phyloP scores from a whole-genome alignment of 2,888 invertebrate genomes.

The Sinopyrophorus schimmeli region DNA sequence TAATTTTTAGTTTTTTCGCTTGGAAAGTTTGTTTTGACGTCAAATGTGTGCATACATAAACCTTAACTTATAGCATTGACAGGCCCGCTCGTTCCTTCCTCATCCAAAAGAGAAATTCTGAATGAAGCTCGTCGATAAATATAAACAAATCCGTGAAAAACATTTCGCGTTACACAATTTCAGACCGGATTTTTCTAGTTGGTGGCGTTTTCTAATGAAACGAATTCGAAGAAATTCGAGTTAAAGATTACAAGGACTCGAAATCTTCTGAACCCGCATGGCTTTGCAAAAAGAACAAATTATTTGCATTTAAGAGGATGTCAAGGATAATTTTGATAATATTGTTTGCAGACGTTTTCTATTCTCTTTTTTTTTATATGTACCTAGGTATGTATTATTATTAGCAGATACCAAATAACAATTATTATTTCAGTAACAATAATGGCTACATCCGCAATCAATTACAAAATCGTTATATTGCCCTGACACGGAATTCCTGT shows the following conservation, averaged over 20 bases:
- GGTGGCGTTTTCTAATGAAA: no score
- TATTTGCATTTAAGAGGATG: conserved; percentile 7
- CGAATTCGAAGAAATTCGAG: no score
- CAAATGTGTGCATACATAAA: background rate
- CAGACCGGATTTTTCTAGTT: conserved; percentile 10
- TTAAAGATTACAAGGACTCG: background rate
- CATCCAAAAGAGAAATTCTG: conserved; percentile 6
- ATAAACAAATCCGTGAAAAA: conserved; percentile 2
- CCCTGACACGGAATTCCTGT: conserved; percentile 10
- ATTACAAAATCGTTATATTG: conserved; percentile 6
- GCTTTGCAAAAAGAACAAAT: background rate
- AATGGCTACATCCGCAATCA: conserved; percentile 14
- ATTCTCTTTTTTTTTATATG: no score
- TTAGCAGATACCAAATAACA: conserved; percentile 6
- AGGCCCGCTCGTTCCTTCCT: no score
- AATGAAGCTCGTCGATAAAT: background rate
- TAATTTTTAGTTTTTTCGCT: conserved; percentile 1
- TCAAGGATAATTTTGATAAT: conserved; percentile 6
- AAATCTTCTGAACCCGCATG: conserved; percentile 6
- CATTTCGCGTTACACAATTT: conserved; percentile 2
- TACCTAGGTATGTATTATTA: no score
- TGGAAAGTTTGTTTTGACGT: conserved; percentile 6
- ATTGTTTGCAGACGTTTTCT: conserved; percentile 1
- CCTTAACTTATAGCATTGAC: no score
- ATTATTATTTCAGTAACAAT: conserved; percentile 5